Conservation (phyloP, 2,888 invertebrate species). For the Leptopterna dolabrata region DNA sequence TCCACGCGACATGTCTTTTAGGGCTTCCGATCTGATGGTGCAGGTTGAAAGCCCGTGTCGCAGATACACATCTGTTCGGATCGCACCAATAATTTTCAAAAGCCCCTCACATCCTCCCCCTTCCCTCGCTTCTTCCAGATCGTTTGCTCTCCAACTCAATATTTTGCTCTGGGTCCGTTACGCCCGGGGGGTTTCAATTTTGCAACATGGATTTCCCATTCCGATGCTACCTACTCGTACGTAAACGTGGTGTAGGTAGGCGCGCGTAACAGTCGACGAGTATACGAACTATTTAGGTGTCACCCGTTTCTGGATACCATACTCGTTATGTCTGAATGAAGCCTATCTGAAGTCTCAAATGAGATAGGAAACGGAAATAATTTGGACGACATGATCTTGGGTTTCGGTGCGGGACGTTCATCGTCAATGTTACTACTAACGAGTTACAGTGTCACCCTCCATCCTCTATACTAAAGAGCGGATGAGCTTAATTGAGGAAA, state of each 20-base stretch:
- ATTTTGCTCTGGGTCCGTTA: not conserved
- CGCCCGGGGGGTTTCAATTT: not conserved
- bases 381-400: no score
- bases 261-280: no score
- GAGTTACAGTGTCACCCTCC: no score
- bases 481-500: no score
- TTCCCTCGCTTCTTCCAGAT: not conserved
- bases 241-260: not conserved
- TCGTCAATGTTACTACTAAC: no score
- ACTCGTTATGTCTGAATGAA: no score
- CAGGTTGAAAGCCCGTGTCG: not conserved
- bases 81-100: not conserved
- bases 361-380: no score
- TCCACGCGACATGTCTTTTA: conserved; percentile 5
- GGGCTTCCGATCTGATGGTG: not conserved
- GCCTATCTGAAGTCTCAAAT: no score
- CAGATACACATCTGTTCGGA: conserved; percentile 13
- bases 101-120: not conserved
- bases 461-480: no score
- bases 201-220: not conserved
- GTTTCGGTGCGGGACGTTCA: no score
- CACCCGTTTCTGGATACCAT: no score
- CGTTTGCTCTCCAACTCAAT: conserved; percentile 22
- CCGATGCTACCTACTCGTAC: not conserved
- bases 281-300: no score